Base-by-base conservation (phyloP, 2,888 invertebrate genomes). In the Eristalinus sepulchralis region DNA sequence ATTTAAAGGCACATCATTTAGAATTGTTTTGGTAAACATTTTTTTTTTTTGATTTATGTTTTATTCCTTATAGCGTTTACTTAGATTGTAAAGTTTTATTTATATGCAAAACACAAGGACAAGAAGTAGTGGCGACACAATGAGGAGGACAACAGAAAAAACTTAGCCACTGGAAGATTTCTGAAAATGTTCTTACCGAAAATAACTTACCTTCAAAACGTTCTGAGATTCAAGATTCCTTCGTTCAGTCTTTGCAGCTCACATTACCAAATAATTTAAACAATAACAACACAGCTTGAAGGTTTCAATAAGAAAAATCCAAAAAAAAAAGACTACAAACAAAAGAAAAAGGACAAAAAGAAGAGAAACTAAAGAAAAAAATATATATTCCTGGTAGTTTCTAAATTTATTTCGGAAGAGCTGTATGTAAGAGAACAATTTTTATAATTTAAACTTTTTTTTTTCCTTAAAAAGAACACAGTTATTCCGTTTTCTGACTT, bases 331-430 rank as follows among this genome's bases (percentile, higher is more conserved):
- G 0, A 47, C 8, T 8, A 24, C n/a, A 31, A 71, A 11, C 11
- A 34, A 62, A 62, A 33, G 6, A 8, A 11, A 20, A 62, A 22
- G 17, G 55, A 57, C 1, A 34, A 68, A 60, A 27, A 6, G 1
- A 47, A 31, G 13, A 60, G 75, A 55, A 81, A 47, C 17, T 27
- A 22, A 63, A 67, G 55, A 68, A 81, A 73, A 67, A 70, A 64
- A 75, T 64, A 47, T 22, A n/a, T n/a, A 62, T 31, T 66, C 17
- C 64, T 64, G 57, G 70, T 64, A 57, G 59, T 62, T 70, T 76
- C 60, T 55, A 34, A 57, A 53, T 76, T 81, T 81, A 81, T 75
- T 81, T 81, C 81, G 76, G 70, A 81, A 81, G 76, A 81, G 73
- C 73, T 73, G n/a, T 73, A 39, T 73, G 63, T 75, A 75, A 60